Evolutionary conservation across 2,888 invertebrate genomes (phyloP), one percentile per base, ranked within the genome.

Genomic region (Acronicta alni): DNA sequence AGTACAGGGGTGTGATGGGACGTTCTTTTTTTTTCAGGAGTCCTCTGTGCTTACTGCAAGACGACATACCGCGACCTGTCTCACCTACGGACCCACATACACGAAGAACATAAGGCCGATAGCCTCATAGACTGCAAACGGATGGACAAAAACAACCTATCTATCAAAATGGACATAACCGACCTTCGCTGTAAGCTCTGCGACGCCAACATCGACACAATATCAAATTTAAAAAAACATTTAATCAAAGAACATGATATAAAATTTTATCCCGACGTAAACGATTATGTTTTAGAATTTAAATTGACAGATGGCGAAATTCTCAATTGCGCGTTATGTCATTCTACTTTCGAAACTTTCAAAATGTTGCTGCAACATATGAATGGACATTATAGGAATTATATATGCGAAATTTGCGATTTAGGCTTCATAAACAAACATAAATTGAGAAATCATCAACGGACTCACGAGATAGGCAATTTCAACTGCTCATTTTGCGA

Each of bases 381-480:
- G 93, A 93, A 93, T 26, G 87, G 89, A 0, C 93, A 93, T 71
- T 93, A 92, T 48, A 83, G 92, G 18, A 92, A 93, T 51, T 92
- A 85, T 58, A 82, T 93, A 0, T 93, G 93, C 30, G 91, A 91
- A 1, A 83, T 87, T 0, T 93, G 93, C 48, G 91, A 92, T 57
- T 63, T 89, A 66, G 93, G 93, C 0, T 93, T 90, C 55, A 87
- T 92, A 17, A 93, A 92, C 30, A 88, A 87, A 35, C 90, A 91
- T 43, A 81, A 91, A 12, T 64, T 93, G 26, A 87, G 83, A 32
- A 90, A 87, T 38, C 93, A 93, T 30, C 86, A 89, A 16, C 75
- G 90, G 0, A 92, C 89, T 0, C 92, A 92, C 38, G 90, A 93
- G 0, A 56, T 86, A 0, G 92, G 92, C 0, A 82, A 75, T 0